Percentiles rank a stretch among this genome's conserved stretches.
Evolutionary conservation across 2,797 vertebrate genomes (phyloP).

Genomic region (Knipowitschia caucasica): DNA sequence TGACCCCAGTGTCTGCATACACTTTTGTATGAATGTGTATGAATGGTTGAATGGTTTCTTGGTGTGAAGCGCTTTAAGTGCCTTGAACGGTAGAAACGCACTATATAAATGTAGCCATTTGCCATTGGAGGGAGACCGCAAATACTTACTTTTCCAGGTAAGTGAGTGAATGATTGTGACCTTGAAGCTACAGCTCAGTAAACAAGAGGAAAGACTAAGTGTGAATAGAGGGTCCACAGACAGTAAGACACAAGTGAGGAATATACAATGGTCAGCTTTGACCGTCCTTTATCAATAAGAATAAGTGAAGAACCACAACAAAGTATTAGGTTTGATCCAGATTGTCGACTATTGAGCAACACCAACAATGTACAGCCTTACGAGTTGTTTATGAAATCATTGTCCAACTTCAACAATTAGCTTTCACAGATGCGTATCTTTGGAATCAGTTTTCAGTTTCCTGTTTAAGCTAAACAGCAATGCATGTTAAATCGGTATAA

Average conservation of each 20-base stretch:
- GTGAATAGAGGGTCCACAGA: slow-evolving; percentile 9
- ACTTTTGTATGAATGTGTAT: too few relatives aligned
- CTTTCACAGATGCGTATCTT: too few relatives aligned
- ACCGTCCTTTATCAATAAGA: background rate
- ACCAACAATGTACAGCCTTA: too few relatives aligned
- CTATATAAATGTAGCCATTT: background rate
- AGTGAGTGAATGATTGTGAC: slow-evolving; percentile 7
- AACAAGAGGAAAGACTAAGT: background rate
- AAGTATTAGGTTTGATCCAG: background rate
- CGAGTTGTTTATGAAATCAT: too few relatives aligned
- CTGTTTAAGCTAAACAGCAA: too few relatives aligned
- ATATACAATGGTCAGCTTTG: background rate
- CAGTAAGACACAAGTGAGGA: background rate
- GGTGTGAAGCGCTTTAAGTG: too few relatives aligned
- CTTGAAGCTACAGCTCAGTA: slow-evolving; percentile 9
- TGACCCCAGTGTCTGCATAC: too few relatives aligned
- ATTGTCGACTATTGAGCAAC: too few relatives aligned
- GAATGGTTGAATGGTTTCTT: too few relatives aligned
- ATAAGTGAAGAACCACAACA: background rate
- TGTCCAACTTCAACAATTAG: too few relatives aligned
- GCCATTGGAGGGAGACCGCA: background rate
- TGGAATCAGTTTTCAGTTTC: too few relatives aligned
- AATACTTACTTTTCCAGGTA: slow-evolving; percentile 5
- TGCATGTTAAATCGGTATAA: too few relatives aligned
- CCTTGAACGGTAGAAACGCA: background rate